Evolutionary conservation across 2,888 invertebrate species (phyloP).

Genomic region (Drosophila quinaria): DNA sequence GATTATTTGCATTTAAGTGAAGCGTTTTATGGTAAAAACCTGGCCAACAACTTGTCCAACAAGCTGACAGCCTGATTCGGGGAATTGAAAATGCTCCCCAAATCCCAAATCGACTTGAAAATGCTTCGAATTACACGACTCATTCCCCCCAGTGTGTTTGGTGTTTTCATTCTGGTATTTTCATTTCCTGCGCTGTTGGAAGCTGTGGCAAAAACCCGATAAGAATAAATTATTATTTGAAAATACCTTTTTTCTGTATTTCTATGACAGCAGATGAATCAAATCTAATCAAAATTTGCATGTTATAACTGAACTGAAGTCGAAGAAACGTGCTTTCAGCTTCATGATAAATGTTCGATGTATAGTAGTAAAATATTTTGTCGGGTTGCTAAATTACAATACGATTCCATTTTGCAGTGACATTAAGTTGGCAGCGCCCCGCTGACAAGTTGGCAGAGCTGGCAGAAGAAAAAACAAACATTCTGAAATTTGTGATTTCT

Average conservation of each 20-base stretch:
- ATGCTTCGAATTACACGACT: constrained; percentile 38
- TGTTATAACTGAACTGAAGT: neutral
- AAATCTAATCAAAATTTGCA: constrained; percentile 27
- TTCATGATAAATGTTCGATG: neutral
- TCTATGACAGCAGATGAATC: constrained; percentile 5
- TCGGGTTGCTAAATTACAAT: neutral
- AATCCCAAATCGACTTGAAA: constrained; percentile 41
- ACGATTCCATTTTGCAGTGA: neutral
- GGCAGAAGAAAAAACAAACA: too few relatives aligned
- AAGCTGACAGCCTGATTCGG: constrained; percentile 21
- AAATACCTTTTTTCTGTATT: constrained; percentile 7
- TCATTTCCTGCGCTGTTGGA: constrained; percentile 8
- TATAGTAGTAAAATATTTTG: neutral
- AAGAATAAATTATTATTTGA: constrained; percentile 30
- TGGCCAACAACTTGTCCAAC: constrained; percentile 22
- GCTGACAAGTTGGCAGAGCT: constrained; percentile 6
- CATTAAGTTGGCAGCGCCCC: neutral
- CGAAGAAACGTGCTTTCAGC: constrained; percentile 2
- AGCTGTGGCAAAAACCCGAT: constrained; percentile 11
- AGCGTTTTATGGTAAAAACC: constrained; percentile 26
- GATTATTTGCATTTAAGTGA: constrained; percentile 56
- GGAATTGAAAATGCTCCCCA: constrained; percentile 25
- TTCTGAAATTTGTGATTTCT: too few relatives aligned
- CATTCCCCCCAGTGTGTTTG: neutral
- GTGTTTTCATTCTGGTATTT: constrained; percentile 10